These are phyloP conservation scores for Stomorhina lunata DNA, from an alignment of 2,888 invertebrate species.

Conservation along the genomic window DNA sequence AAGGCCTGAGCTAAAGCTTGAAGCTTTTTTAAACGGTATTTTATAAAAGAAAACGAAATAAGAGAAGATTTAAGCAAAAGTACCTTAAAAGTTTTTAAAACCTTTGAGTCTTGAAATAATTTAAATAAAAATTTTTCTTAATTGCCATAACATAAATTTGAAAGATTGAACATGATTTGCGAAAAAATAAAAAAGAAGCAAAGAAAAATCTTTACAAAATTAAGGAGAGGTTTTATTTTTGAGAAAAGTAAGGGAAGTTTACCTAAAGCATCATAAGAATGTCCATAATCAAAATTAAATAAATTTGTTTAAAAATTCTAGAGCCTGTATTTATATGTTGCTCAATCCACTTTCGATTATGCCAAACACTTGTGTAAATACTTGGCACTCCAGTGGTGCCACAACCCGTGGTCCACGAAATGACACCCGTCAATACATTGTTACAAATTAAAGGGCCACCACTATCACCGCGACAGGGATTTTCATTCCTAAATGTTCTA, in stretches of 20 bases:
- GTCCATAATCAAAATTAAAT: background rate
- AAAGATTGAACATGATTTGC: constrained; percentile 17
- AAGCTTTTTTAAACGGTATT: constrained; percentile 59
- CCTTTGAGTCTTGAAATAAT: constrained; percentile 42
- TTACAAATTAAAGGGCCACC: constrained; percentile 69
- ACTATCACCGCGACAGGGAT: constrained; percentile 69
- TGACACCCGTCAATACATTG: constrained; percentile 64
- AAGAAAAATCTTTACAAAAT: background rate
- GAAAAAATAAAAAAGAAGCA: background rate
- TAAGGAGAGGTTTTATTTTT: constrained; percentile 6
- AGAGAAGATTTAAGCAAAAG: constrained; percentile 40
- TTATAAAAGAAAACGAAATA: constrained; percentile 32
- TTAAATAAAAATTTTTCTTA: constrained; percentile 65
- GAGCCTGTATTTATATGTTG: constrained; percentile 24
- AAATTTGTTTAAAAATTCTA: background rate
- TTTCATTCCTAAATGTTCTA: constrained; percentile 4
- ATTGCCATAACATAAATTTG: constrained; percentile 48
- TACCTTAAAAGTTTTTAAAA: constrained; percentile 41
- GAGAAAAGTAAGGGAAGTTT: background rate
- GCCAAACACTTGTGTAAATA: constrained; percentile 65
- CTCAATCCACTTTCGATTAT: constrained; percentile 46
- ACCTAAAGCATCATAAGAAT: background rate
- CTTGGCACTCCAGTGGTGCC: constrained; percentile 52
- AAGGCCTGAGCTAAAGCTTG: constrained; percentile 47
- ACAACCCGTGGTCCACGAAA: constrained; percentile 68